Evolutionary conservation across 2,797 vertebrate genomes (phyloP).

Genomic region (Argya squamiceps): DNA sequence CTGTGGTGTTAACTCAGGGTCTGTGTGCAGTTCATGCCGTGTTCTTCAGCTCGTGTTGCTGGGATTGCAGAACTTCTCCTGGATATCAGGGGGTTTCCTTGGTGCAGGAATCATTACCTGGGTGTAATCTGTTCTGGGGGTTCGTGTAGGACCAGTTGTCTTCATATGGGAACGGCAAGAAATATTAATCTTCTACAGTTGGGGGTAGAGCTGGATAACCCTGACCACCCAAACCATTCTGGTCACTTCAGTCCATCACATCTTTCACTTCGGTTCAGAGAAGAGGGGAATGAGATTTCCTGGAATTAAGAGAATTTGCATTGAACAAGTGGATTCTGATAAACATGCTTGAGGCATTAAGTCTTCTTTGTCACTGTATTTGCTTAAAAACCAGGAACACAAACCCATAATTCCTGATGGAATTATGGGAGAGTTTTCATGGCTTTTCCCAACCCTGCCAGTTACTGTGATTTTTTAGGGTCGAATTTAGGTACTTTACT

Average conservation of each 20-base stretch:
- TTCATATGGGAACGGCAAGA: neutral
- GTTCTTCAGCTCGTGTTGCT: neutral
- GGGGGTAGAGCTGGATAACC: neutral
- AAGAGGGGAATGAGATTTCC: neutral
- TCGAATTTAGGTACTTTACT: neutral
- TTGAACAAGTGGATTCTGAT: neutral
- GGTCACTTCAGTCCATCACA: neutral
- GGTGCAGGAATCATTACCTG: neutral
- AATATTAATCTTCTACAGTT: neutral
- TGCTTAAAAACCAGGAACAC: neutral
- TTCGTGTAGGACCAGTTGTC: neutral
- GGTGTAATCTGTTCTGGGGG: neutral
- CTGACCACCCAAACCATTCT: neutral
- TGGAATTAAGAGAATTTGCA: neutral
- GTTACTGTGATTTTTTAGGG: neutral
- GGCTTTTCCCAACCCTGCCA: neutral
- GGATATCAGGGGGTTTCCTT: neutral
- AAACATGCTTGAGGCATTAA: neutral
- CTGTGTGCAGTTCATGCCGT: neutral
- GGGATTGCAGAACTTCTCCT: neutral
- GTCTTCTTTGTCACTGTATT: neutral
- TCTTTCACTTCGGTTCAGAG: neutral
- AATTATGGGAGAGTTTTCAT: rapidly evolving
- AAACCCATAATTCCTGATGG: neutral
- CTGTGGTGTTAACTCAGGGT: neutral